Percentiles rank a stretch among this genome's conserved stretches.
These are phyloP conservation scores for Sylvia borin DNA, from an alignment of 2,797 vertebrate genomes.

Conservation along the genomic window DNA sequence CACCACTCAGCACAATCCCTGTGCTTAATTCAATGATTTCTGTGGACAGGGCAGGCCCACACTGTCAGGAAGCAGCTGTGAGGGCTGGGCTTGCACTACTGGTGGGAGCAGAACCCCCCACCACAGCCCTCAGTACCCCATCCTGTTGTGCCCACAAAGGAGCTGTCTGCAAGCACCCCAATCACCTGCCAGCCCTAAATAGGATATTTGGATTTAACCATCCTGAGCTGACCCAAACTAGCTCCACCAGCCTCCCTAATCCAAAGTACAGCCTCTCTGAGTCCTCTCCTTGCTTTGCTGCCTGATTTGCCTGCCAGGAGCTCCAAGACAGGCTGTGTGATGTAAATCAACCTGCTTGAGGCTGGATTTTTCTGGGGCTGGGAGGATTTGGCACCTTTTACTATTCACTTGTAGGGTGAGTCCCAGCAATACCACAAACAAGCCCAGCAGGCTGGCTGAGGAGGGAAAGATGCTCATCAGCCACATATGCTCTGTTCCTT, in stretches of 20 bases:
- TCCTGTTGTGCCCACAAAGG: not conserved
- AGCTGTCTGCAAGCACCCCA: not conserved
- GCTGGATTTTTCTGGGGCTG: not conserved
- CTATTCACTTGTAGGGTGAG: not conserved
- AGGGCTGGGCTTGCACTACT: not conserved
- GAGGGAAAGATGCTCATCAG: not conserved
- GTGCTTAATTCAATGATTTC: accelerated
- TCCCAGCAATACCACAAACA: not conserved
- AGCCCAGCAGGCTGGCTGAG: not conserved
- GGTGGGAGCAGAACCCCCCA: not conserved
- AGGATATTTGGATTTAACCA: not conserved
- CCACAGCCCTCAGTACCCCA: accelerated
- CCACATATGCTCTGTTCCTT: not conserved
- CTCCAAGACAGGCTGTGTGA: not conserved
- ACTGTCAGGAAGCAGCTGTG: not conserved
- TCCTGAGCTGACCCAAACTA: accelerated
- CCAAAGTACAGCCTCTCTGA: not conserved
- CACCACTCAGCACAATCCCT: not conserved
- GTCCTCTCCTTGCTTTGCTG: not conserved
- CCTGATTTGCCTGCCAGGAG: not conserved
- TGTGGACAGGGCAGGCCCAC: not conserved
- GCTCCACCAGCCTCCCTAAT: not conserved
- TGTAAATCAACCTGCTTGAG: not conserved
- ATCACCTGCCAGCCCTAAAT: not conserved
- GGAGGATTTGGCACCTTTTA: not conserved